Conservation (phyloP, 1,140 invertebrate genomes). For the Ceratoteleas bidentatus region DNA sequence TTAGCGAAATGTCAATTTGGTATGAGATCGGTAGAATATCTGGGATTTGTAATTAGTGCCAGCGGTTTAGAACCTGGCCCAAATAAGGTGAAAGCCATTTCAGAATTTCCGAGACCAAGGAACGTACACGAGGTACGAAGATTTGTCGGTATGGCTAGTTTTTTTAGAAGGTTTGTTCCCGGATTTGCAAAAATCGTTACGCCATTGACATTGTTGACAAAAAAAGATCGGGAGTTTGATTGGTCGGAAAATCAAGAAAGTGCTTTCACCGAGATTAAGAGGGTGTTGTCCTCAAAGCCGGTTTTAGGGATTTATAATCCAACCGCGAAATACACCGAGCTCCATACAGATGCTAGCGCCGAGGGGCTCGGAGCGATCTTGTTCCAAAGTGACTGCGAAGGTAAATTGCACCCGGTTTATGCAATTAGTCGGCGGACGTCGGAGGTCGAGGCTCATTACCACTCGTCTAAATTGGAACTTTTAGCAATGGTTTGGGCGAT, state of each 20-base stretch:
- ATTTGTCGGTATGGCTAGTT: constrained; percentile 13
- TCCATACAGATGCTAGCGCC: constrained; percentile 72
- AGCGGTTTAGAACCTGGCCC: not conserved
- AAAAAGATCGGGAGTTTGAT: constrained; percentile 28
- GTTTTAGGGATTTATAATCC: constrained; percentile 59
- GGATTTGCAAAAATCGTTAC: constrained; percentile 40
- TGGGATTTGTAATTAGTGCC: constrained; percentile 4
- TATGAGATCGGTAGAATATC: not conserved
- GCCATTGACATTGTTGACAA: constrained; percentile 53
- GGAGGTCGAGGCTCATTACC: constrained; percentile 59
- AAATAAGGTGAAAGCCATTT: constrained; percentile 6
- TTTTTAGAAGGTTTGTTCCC: constrained; percentile 12
- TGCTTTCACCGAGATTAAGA: constrained; percentile 4
- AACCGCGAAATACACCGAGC: constrained; percentile 50
- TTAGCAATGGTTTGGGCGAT: constrained; percentile 57
- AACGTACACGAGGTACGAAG: constrained; percentile 6
- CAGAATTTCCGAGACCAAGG: not conserved
- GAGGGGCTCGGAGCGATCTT: constrained; percentile 66
- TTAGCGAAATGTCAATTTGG: constrained; percentile 1
- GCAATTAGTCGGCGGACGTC: constrained; percentile 55
- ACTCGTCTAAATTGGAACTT: constrained; percentile 61
- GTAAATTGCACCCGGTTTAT: constrained; percentile 37
- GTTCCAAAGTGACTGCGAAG: constrained; percentile 21
- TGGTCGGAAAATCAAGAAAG: constrained; percentile 23
- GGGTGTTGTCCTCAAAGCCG: constrained; percentile 24